Conservation (phyloP, 37 sponge, comb jelly and placozoan genomes). For the Dysidea cf. avara region DNA sequence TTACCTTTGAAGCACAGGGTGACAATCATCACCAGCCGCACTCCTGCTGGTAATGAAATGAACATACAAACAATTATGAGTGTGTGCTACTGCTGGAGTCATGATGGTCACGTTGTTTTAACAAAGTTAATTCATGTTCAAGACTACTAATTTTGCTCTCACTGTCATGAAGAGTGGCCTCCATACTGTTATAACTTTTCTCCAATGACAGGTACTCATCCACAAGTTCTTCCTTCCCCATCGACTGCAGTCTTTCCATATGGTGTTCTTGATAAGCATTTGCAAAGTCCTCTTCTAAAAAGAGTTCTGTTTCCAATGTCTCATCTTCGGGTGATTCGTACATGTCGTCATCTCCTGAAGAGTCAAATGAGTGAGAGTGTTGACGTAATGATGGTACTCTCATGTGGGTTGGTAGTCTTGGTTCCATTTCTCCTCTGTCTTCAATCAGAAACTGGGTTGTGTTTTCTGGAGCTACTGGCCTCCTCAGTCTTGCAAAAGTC, state of each 20-base stretch:
- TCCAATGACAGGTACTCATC: constrained; percentile 30
- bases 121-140: too few species aligned
- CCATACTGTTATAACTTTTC: neutral
- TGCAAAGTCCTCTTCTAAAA: constrained; percentile 53
- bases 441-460: constrained; percentile 71
- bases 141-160: too few species aligned
- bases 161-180: too few species aligned
- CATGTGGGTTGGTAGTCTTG: neutral
- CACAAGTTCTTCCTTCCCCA: constrained; percentile 46
- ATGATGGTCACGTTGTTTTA: too few species aligned
- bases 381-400: neutral
- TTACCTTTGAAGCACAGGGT: too few species aligned
- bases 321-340: constrained; percentile 53
- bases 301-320: constrained; percentile 18
- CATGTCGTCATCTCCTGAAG: constrained; percentile 34
- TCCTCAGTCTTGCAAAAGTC: constrained; percentile 9
- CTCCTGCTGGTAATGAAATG: too few species aligned
- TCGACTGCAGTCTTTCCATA: constrained; percentile 25
- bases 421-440: constrained; percentile 29
- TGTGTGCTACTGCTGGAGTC: too few species aligned
- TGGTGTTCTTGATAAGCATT: constrained; percentile 21
- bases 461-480: constrained; percentile 57
- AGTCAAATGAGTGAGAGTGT: neutral
- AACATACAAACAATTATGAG: too few species aligned
- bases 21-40: too few species aligned